Base-by-base conservation (phyloP, 2,888 invertebrate species). In the Pilophorus perplexus region DNA sequence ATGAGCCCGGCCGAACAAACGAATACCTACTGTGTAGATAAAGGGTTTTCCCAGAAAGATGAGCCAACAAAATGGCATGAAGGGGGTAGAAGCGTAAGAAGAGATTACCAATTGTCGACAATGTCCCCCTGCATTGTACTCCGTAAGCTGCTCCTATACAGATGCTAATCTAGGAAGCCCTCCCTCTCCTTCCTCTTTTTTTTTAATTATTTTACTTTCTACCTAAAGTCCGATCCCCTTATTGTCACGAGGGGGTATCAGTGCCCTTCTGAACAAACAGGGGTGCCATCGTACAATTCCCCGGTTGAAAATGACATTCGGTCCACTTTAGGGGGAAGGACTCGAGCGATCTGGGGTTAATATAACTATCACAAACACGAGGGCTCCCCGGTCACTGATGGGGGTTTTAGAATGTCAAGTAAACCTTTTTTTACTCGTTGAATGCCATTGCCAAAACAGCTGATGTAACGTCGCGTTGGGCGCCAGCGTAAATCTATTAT, bases 211-310 rank as follows among this genome's bases (percentile, higher is more conserved):
- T 64, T 64, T 52, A 64, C 64, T 52, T 54, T 40, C 38, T 50
- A 64, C 52, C 54, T 64, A 64, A 60, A 52, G 40, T 64, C 64
- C 64, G 64, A 54, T 50, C 64, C 64, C 52, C 50, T 54, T 40
- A 64, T 64, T 64, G 64, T 64, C 48, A 14, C 14, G 25, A 23
- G 37, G 40, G 48, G 40, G 64, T 33, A 48, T 62, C 44, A 62
- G 33, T 62, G 16, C 59, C 62, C n/a, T 23, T 62, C 62, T 62
- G 62, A 62, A 62, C 62, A 62, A 62, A 62, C 62, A 62, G 48
- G 62, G 62, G 48, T 48, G 48, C 55, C 38, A 10, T 38, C 37
- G 38, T 37, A 38, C 55, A 20, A 55, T 55, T 38, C 52, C 55
- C 38, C 12, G 38, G 20, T 22, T 55, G 55, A 38, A 55, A 55